phyloP scores from a whole-genome alignment of 2,113 vertebrate species.

The Electrona antarctica region DNA sequence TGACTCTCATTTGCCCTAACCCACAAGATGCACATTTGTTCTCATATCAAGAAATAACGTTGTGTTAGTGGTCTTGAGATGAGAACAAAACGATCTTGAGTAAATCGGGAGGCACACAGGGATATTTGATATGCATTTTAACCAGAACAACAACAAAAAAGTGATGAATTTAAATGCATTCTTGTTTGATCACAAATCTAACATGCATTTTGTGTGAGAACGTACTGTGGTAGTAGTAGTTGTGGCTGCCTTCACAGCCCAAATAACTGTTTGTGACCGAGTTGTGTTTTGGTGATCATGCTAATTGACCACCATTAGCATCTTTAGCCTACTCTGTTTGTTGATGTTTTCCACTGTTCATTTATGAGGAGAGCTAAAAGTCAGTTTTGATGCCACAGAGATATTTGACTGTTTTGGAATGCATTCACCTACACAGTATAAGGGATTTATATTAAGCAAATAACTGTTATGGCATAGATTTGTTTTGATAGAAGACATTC shows the following conservation, averaged over 20 bases:
- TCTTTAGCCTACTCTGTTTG: slow-evolving; percentile 23
- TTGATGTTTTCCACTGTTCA: slow-evolving; percentile 13
- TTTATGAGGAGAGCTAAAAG: neutral
- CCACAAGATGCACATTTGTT: slow-evolving; percentile 57
- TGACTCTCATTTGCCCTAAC: slow-evolving; percentile 52
- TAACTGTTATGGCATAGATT: neutral
- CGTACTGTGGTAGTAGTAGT: neutral
- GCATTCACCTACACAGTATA: neutral
- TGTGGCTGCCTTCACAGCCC: slow-evolving; percentile 10
- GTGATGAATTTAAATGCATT: slow-evolving; percentile 63
- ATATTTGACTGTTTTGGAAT: slow-evolving; percentile 7
- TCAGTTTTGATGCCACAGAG: neutral
- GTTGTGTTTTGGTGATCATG: slow-evolving; percentile 22
- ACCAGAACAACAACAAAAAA: slow-evolving; percentile 8
- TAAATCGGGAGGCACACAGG: slow-evolving; percentile 37
- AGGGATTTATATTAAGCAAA: neutral
- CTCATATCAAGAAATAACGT: slow-evolving; percentile 46
- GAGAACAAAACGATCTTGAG: slow-evolving; percentile 65
- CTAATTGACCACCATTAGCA: slow-evolving; percentile 4
- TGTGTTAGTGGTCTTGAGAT: slow-evolving; percentile 40
- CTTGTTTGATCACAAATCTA: slow-evolving; percentile 38
- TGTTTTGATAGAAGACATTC: neutral
- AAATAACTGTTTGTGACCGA: slow-evolving; percentile 24
- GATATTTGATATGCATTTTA: slow-evolving; percentile 48
- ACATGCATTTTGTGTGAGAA: slow-evolving; percentile 23